Percentiles rank a stretch among this genome's conserved stretches.
Conservation (phyloP, 2,888 invertebrate genomes). For the Amaurobius ferox region DNA sequence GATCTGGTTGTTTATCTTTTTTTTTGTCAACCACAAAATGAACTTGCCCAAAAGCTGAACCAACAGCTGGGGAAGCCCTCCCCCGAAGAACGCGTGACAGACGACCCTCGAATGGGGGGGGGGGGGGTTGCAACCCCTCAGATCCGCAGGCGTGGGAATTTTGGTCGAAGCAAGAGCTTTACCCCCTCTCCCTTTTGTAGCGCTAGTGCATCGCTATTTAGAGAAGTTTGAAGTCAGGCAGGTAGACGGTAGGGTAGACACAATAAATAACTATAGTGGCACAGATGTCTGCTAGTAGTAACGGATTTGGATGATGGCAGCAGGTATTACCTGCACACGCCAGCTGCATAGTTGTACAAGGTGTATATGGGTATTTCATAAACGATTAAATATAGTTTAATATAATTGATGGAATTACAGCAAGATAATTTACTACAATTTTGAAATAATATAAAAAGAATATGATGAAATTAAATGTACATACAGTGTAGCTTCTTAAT, state of each 20-base stretch:
- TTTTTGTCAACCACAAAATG: slow-evolving; percentile 9
- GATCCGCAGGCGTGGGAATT: slow-evolving; percentile 19
- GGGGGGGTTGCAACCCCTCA: neutral
- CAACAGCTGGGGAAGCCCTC: slow-evolving; percentile 6
- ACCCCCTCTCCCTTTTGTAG: slow-evolving; percentile 6
- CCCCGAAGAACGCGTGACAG: slow-evolving; percentile 3
- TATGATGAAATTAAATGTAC: too few species aligned
- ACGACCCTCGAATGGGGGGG: neutral
- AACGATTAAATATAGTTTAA: too few species aligned
- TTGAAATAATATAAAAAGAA: too few species aligned
- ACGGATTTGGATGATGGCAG: neutral
- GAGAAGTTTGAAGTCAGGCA: neutral
- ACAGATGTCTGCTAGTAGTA: neutral
- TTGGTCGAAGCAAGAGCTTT: neutral
- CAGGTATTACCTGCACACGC: neutral
- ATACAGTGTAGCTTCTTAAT: too few species aligned
- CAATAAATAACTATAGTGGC: neutral
- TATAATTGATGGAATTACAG: too few species aligned
- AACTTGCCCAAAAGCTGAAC: neutral
- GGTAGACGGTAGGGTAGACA: neutral
- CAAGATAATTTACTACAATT: too few species aligned
- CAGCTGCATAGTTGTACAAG: neutral
- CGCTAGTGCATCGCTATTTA: neutral
- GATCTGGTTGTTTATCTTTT: neutral
- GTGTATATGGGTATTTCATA: too few species aligned